Evolutionary conservation across 2,888 invertebrate genomes (phyloP).

Genomic region (Mechanitis messenoides): DNA sequence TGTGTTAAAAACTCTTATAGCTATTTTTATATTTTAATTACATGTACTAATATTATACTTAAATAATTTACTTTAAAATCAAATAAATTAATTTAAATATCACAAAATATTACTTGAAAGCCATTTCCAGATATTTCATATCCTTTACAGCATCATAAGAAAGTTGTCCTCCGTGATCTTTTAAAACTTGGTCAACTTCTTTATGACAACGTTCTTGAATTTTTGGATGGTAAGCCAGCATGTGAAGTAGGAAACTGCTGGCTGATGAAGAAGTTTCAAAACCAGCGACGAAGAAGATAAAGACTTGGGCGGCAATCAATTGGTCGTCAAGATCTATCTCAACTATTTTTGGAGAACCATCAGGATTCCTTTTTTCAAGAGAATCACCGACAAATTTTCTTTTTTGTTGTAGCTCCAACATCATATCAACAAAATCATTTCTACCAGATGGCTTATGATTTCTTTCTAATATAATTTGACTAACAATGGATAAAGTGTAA

Average conservation of each 20-base stretch:
- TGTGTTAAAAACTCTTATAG: too few relatives aligned
- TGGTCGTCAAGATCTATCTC: constrained; percentile 40
- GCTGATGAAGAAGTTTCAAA: constrained; percentile 55
- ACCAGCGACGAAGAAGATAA: constrained; percentile 49
- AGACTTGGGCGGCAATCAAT: constrained; percentile 41
- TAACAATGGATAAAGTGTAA: constrained; percentile 34
- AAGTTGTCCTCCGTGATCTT: constrained; percentile 34
- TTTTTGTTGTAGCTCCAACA: constrained; percentile 42
- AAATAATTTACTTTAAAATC: too few relatives aligned
- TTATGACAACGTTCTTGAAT: constrained; percentile 42
- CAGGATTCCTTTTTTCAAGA: constrained; percentile 34
- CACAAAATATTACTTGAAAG: constrained; percentile 35
- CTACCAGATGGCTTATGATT: constrained; percentile 36
- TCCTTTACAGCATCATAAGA: constrained; percentile 43
- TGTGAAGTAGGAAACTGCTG: constrained; percentile 45
- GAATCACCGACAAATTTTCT: constrained; percentile 37
- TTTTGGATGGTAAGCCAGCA: constrained; percentile 46
- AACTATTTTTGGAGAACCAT: constrained; percentile 33
- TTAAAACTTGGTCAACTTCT: constrained; percentile 43
- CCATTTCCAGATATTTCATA: constrained; percentile 45
- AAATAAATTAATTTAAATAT: neutral
- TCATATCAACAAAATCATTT: constrained; percentile 46
- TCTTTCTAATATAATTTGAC: constrained; percentile 36
- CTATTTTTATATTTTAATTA: too few relatives aligned
- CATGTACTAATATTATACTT: too few relatives aligned